Evolutionary conservation across 2,113 vertebrate species (phyloP), one percentile per base, ranked within the genome.

Genomic region (Oreochromis aureus): DNA sequence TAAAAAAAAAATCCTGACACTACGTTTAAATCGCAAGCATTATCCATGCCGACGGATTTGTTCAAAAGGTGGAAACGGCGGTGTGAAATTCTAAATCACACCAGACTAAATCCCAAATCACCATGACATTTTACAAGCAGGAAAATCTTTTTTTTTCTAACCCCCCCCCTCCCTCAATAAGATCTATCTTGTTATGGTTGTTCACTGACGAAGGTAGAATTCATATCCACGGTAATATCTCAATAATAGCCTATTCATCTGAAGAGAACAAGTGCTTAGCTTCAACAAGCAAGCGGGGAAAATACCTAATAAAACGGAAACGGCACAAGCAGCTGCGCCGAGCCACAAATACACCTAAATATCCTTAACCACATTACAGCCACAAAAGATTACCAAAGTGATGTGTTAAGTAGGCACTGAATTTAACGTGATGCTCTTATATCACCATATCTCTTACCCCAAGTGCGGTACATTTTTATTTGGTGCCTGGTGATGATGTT

Each of bases 61-160:
- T 30, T 91, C 83, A 83, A 85, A 66, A 89, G 90, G 89, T 91
- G 89, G 88, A 94, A 93, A 92, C 36, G 53, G 69, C 81, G 32
- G 93, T 91, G 95, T 96, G 95, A 96, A 96, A 96, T 96, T 86
- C 41, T 80, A 89, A 87, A 95, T 95, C 89, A 92, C 92, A 92
- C 90, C 69, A 90, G 87, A 83, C 92, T 66, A 93, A 93, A 94
- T 94, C 90, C 91, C 92, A 95, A 94, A 95, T 95, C 93, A 91
- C 91, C 92, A 84, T 95, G 94, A 94, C 93, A 94, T 95, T 95
- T 93, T 88, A 91, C 93, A 95, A 93, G 94, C 84, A 61, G 87
- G 80, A 84, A 85, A 90, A 91, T 85, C 87, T 78, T 54, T 84
- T 86, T 84, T 88, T 84, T 78, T 54, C 16, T 30, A 10, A 39